A percentile compares a stretch with the other conserved stretches of the same genome.
Conservation (phyloP, 1,140 invertebrate species). For the Meloidogyne hapla region DNA sequence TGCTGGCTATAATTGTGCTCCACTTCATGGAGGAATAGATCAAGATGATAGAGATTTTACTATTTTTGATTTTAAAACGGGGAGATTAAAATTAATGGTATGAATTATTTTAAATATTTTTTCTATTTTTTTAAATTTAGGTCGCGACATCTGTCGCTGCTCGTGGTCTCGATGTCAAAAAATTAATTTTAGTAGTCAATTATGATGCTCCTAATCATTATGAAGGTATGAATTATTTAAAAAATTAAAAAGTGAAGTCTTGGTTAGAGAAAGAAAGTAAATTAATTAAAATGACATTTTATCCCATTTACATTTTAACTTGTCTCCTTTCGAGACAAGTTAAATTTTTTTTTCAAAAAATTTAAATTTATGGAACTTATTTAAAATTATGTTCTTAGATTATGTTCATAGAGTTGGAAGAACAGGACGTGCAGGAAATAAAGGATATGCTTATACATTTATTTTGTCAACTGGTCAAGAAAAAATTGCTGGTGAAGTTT, state of each 20-base stretch:
- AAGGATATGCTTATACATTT: slow-evolving; percentile 92
- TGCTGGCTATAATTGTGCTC: slow-evolving; percentile 89
- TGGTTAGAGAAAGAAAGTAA: no score
- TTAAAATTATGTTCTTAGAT: no score
- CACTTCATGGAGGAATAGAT: slow-evolving; percentile 96
- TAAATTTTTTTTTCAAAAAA: no score
- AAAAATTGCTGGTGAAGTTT: slow-evolving; percentile 60
- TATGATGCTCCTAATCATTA: slow-evolving; percentile 99
- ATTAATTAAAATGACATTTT: no score
- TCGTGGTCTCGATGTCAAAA: slow-evolving; percentile 93
- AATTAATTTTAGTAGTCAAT: slow-evolving; percentile 94
- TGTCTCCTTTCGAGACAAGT: no score
- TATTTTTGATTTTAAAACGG: slow-evolving; percentile 94
- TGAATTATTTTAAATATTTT: slow-evolving; percentile 19
- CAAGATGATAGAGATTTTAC: slow-evolving; percentile 97
- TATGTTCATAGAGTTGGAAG: slow-evolving; percentile 95
- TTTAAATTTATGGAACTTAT: no score
- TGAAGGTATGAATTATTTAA: no score
- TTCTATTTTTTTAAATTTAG: slow-evolving; percentile 37
- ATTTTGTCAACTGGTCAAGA: slow-evolving; percentile 87
- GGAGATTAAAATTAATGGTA: slow-evolving; percentile 74
- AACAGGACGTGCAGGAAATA: slow-evolving; percentile 85
- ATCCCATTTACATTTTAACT: no score
- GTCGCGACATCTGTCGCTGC: slow-evolving; percentile 94
- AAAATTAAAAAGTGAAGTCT: no score